phyloP scores from a whole-genome alignment of 2,888 invertebrate species.

The Lampropteryx suffumata region DNA sequence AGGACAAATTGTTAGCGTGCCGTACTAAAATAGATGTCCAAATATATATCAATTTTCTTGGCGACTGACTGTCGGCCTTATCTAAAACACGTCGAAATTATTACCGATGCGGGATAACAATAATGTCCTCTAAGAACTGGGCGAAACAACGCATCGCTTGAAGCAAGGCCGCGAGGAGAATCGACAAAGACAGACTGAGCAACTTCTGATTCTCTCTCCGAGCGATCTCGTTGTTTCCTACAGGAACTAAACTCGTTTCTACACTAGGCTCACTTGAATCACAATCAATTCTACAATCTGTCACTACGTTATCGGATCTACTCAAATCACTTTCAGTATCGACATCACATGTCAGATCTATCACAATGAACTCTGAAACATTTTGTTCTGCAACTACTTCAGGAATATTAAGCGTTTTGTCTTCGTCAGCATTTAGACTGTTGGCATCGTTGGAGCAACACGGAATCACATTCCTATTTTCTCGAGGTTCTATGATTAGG shows the following conservation, averaged over 20 bases:
- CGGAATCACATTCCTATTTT: constrained; percentile 76
- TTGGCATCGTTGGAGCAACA: constrained; percentile 65
- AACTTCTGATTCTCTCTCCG: constrained; percentile 76
- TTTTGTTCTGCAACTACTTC: constrained; percentile 34
- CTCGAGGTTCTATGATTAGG: constrained; percentile 69
- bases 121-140: constrained; percentile 84
- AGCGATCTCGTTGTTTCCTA: constrained; percentile 70
- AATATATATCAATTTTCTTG: constrained; percentile 18
- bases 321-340: constrained; percentile 49
- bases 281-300: constrained; percentile 55
- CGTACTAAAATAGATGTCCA: constrained; percentile 32
- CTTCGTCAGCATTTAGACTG: constrained; percentile 52
- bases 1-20: constrained; percentile 15
- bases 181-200: constrained; percentile 83
- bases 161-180: constrained; percentile 83
- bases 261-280: constrained; percentile 22
- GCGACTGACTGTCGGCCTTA: constrained; percentile 20
- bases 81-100: constrained; percentile 37
- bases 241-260: constrained; percentile 72
- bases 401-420: constrained; percentile 36
- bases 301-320: constrained; percentile 49
- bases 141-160: constrained; percentile 85
- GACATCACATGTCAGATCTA: constrained; percentile 74
- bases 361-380: constrained; percentile 68
- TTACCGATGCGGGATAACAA: constrained; percentile 75